A percentile compares a stretch with the other conserved stretches of the same genome.
These are phyloP conservation scores for Drosophila ironensis DNA, from an alignment of 1,140 invertebrate species.

Conservation along the genomic window DNA sequence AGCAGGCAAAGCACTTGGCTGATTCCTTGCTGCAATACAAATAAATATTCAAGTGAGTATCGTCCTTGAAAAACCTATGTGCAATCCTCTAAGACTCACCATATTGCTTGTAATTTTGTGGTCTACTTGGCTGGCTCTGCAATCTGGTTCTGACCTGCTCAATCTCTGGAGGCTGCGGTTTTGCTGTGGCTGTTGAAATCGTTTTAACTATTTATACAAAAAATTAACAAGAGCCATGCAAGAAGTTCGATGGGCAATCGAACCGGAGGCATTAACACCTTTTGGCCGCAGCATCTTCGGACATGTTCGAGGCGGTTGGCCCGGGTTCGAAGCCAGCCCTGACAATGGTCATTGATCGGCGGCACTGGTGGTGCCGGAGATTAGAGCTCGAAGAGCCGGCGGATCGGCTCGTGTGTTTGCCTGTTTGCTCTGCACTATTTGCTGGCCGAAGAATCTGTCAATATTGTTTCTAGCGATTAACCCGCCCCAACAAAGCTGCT, in stretches of 20 bases:
- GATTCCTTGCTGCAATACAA: conserved; percentile 27
- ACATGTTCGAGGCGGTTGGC: conserved; percentile 21
- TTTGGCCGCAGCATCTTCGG: conserved; percentile 35
- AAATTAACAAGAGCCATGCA: conserved; percentile 54
- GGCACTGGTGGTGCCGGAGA: not conserved
- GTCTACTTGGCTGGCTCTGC: conserved; percentile 32
- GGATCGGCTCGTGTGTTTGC: conserved; percentile 33
- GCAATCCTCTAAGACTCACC: conserved; percentile 7
- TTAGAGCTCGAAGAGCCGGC: conserved; percentile 3
- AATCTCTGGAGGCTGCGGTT: conserved; percentile 33
- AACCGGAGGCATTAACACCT: conserved; percentile 51
- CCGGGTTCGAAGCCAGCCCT: conserved; percentile 14
- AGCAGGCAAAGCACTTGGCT: conserved; percentile 12
- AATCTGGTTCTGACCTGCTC: conserved; percentile 45
- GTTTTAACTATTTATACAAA: conserved; percentile 70
- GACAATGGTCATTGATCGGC: conserved; percentile 46
- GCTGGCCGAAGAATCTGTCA: conserved; percentile 66
- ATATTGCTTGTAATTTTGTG: conserved; percentile 18
- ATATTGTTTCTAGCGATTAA: conserved; percentile 50
- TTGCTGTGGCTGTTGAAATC: conserved; percentile 63
- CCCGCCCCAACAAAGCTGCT: not conserved
- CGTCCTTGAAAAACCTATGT: no score
- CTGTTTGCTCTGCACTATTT: conserved; percentile 55
- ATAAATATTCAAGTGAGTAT: not conserved
- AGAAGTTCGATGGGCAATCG: conserved; percentile 46